Percentiles rank a stretch among this genome's conserved stretches.
Evolutionary conservation across 2,113 vertebrate species (phyloP).

Genomic region (Okapia johnstoni): DNA sequence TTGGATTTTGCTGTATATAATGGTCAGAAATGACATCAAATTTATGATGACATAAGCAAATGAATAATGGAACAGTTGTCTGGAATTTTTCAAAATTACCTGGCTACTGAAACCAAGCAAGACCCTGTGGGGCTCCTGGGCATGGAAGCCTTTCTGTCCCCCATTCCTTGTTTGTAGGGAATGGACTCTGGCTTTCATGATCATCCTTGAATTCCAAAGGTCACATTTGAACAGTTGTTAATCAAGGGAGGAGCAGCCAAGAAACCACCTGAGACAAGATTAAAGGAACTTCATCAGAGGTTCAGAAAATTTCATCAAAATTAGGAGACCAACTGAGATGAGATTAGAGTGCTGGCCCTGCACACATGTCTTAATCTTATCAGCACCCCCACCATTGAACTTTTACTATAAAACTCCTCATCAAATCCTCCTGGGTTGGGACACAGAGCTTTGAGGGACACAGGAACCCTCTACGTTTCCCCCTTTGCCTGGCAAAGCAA

Average conservation of each 20-base stretch:
- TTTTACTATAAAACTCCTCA: not conserved
- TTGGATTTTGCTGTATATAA: not conserved
- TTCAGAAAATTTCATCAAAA: not conserved
- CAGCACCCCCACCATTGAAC: not conserved
- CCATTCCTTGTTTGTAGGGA: not conserved
- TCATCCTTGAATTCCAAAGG: not conserved
- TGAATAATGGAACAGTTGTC: not conserved
- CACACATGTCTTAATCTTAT: not conserved
- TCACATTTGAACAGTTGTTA: not conserved
- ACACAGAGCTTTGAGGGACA: not conserved
- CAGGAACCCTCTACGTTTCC: not conserved
- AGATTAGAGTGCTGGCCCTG: not conserved
- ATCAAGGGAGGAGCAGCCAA: not conserved
- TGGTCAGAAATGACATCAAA: not conserved
- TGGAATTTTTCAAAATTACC: conserved; percentile 3
- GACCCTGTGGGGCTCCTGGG: not conserved
- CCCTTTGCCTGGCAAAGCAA: not conserved
- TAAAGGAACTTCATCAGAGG: not conserved
- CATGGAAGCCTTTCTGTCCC: not conserved
- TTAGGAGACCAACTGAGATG: not conserved
- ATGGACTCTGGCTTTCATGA: not conserved
- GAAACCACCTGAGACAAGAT: not conserved
- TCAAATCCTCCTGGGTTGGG: not conserved
- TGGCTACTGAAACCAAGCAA: not conserved
- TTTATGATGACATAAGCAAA: conserved; percentile 5